phyloP scores from a whole-genome alignment of 2,113 vertebrate species.

The Arvicanthis niloticus region DNA sequence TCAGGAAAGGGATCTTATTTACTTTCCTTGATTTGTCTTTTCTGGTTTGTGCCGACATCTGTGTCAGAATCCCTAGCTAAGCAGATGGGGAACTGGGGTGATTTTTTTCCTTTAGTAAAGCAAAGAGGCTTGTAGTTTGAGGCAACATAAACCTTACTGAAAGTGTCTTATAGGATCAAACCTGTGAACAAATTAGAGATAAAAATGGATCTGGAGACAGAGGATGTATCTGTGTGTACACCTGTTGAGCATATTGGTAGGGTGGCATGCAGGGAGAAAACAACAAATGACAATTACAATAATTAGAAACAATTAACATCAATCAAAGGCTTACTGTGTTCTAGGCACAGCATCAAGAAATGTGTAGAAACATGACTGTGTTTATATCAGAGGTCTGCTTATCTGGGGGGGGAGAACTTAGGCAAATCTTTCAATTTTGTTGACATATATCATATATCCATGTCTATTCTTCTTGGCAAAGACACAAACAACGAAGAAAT shows the following conservation, averaged over 20 bases:
- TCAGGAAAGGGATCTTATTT: not conserved
- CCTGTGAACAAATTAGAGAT: not conserved
- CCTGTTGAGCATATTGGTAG: not conserved
- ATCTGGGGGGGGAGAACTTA: not conserved
- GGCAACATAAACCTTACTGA: not conserved
- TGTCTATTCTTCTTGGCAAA: not conserved
- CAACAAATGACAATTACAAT: slow-evolving; percentile 14
- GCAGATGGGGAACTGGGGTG: not conserved
- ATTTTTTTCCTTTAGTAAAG: not conserved
- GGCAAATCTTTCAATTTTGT: slow-evolving; percentile 33
- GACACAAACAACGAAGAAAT: not conserved
- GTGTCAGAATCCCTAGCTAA: not conserved
- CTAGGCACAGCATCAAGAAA: not conserved
- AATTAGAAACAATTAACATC: slow-evolving; percentile 37
- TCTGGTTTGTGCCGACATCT: not conserved
- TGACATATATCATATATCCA: not conserved
- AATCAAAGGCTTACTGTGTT: not conserved
- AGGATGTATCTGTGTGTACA: not conserved
- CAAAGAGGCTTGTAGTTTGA: not conserved
- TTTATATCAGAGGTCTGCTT: not conserved
- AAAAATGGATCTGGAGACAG: not conserved
- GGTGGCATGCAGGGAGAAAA: not conserved
- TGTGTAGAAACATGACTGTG: not conserved
- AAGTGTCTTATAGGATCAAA: not conserved
- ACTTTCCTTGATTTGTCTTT: slow-evolving; percentile 27